A percentile compares a stretch with the other conserved stretches of the same genome.
Evolutionary conservation across 2,113 vertebrate species (phyloP).

Genomic region (Neofelis nebulosa): DNA sequence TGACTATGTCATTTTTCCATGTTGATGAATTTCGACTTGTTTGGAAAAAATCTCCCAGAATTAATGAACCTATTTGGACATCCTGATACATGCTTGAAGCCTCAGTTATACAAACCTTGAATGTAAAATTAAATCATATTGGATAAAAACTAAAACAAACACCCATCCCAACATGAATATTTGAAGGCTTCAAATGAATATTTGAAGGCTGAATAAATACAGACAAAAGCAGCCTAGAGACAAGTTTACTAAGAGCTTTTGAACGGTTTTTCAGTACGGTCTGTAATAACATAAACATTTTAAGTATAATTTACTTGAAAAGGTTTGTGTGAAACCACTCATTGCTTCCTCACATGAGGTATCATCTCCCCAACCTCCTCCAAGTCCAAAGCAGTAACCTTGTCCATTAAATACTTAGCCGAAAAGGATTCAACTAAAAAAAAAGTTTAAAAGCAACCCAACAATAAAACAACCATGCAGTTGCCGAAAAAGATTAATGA

Average conservation of each 20-base stretch:
- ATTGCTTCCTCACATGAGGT: slow-evolving; percentile 8
- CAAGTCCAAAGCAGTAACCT: slow-evolving; percentile 29
- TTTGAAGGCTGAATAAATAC: slow-evolving; percentile 82
- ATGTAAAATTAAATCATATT: slow-evolving; percentile 58
- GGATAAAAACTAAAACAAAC: slow-evolving; percentile 82
- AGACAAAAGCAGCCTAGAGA: slow-evolving; percentile 77
- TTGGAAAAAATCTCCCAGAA: slow-evolving; percentile 80
- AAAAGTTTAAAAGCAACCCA: slow-evolving; percentile 52
- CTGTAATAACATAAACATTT: slow-evolving; percentile 78
- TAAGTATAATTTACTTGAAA: slow-evolving; percentile 81
- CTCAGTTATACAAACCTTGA: slow-evolving; percentile 44
- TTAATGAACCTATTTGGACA: slow-evolving; percentile 82
- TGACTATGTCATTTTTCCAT: slow-evolving; percentile 83
- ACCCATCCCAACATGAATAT: slow-evolving; percentile 70
- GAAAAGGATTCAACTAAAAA: slow-evolving; percentile 47
- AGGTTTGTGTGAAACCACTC: slow-evolving; percentile 68
- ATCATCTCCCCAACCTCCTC: slow-evolving; percentile 32
- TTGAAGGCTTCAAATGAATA: slow-evolving; percentile 81
- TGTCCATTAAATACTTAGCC: background rate
- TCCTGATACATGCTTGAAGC: slow-evolving; percentile 70
- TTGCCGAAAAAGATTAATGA: slow-evolving; percentile 51
- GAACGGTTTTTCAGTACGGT: slow-evolving; percentile 76
- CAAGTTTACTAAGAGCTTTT: slow-evolving; percentile 80
- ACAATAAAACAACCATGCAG: background rate
- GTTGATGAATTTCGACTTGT: slow-evolving; percentile 82